Evolutionary conservation across 2,113 vertebrate genomes (phyloP).

Genomic region (Oreotrochilus melanogaster): DNA sequence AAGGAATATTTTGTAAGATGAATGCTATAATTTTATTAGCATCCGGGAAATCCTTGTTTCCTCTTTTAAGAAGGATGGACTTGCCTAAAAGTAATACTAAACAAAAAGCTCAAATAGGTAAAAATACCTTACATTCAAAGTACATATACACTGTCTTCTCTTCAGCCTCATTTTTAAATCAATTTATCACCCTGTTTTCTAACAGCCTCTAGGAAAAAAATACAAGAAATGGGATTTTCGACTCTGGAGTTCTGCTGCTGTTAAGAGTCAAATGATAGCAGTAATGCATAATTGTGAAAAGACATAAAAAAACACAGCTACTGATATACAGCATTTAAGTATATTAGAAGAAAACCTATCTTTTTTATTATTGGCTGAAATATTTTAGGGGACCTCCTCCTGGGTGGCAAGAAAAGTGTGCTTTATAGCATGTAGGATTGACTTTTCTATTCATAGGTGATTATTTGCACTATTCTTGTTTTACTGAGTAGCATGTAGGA

Average conservation of each 20-base stretch:
- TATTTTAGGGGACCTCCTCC: neutral
- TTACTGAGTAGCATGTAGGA: neutral
- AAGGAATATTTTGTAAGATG: neutral
- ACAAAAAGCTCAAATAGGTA: neutral
- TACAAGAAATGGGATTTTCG: neutral
- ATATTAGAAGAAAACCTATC: neutral
- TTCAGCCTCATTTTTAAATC: neutral
- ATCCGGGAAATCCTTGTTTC: neutral
- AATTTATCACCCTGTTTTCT: neutral
- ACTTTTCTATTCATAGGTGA: neutral
- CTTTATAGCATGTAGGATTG: neutral
- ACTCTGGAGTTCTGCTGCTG: neutral
- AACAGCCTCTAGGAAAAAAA: neutral
- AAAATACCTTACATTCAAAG: neutral
- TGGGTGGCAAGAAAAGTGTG: neutral
- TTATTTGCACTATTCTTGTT: neutral
- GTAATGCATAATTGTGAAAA: neutral
- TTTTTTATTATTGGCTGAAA: neutral
- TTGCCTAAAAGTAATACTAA: neutral
- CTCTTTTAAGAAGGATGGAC: neutral
- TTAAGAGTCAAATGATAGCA: neutral
- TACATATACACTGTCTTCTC: neutral
- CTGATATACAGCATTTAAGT: neutral
- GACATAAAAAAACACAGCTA: neutral
- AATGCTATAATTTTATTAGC: neutral